Conservation (phyloP, 2,888 invertebrate species). For the Hemicrepidius hirtus region DNA sequence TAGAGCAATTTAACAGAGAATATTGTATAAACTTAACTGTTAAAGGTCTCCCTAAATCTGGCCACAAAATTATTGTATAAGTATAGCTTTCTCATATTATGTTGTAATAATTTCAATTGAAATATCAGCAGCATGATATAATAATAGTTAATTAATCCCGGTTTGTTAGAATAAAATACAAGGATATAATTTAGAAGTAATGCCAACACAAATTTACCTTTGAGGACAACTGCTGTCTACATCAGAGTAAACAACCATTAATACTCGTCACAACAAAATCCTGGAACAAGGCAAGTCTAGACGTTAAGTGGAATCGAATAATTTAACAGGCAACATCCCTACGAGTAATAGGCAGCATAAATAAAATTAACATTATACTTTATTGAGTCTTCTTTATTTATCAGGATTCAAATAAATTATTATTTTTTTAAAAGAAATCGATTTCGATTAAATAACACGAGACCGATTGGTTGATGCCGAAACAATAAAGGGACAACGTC, state of each 20-base stretch:
- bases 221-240: slow-evolving; percentile 7
- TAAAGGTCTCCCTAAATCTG: neutral
- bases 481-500: too few species aligned
- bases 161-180: neutral
- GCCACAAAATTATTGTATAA: too few species aligned
- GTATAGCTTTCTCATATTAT: neutral
- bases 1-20: neutral
- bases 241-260: slow-evolving; percentile 19
- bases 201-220: neutral
- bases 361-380: neutral
- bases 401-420: neutral
- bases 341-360: neutral
- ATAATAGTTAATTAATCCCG: too few species aligned
- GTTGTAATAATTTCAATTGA: neutral
- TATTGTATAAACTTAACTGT: neutral
- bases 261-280: slow-evolving; percentile 25
- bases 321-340: slow-evolving; percentile 10
- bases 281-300: slow-evolving; percentile 18
- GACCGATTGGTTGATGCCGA: too few species aligned
- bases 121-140: neutral
- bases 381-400: neutral
- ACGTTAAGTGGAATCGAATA: slow-evolving; percentile 29
- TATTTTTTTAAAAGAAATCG: too few species aligned
- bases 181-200: slow-evolving; percentile 5
- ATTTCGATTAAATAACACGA: too few species aligned